Evolutionary conservation across 2,797 vertebrate genomes (phyloP).

Genomic region (Gymnothorax javanicus): DNA sequence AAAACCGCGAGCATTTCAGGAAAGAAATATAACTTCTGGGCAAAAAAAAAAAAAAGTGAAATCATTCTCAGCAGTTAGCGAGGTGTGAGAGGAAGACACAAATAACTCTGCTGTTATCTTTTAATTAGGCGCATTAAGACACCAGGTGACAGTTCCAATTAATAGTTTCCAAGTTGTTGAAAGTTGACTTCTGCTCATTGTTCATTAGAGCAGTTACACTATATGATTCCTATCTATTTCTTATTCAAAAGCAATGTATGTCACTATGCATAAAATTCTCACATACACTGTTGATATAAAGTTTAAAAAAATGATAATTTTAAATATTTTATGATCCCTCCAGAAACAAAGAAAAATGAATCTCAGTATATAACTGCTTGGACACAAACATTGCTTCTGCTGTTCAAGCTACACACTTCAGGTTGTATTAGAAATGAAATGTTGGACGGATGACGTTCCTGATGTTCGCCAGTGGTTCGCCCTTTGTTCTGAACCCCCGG

Average conservation of each 20-base stretch:
- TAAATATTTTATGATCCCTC: background rate
- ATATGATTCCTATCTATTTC: background rate
- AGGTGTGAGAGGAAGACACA: constrained; percentile 36
- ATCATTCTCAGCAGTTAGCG: constrained; percentile 9
- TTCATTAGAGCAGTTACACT: background rate
- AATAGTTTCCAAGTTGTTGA: constrained; percentile 16
- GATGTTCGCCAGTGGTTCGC: background rate
- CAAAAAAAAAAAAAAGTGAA: constrained; percentile 12
- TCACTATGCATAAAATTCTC: background rate
- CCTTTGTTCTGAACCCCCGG: background rate
- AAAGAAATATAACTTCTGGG: background rate
- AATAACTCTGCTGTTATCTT: constrained; percentile 36
- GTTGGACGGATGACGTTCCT: background rate
- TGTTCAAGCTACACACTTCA: background rate
- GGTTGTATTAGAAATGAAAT: background rate
- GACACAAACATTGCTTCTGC: no score
- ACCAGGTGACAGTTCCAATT: constrained; percentile 31
- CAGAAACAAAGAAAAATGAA: background rate
- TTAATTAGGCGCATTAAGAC: constrained; percentile 34
- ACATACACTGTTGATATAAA: background rate
- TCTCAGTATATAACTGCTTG: no score
- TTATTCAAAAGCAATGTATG: background rate
- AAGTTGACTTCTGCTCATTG: constrained; percentile 1
- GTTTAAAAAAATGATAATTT: background rate
- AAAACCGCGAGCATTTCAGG: background rate